Conservation (phyloP, 2,797 vertebrate genomes). For the Acanthopagrus latus region DNA sequence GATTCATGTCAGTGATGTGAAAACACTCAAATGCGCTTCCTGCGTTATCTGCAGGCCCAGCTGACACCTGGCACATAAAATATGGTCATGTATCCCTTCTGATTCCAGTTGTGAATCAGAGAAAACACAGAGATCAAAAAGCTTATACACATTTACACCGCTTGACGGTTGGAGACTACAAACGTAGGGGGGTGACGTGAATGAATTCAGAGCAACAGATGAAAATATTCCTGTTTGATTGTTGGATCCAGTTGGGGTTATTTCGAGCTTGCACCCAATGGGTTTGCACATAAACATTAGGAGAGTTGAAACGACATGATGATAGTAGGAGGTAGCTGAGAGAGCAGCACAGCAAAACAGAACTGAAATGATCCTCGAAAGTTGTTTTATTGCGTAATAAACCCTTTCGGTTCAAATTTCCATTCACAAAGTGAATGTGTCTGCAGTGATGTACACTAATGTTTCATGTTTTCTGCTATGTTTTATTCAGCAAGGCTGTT, state of each 20-base stretch:
- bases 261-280: conserved; percentile 17
- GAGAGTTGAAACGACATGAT: neutral
- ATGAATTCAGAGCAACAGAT: conserved; percentile 24
- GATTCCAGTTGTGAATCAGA: conserved; percentile 28
- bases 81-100: conserved; percentile 36
- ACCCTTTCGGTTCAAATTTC: neutral
- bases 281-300: conserved; percentile 17
- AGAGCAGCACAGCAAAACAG: neutral
- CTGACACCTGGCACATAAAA: conserved; percentile 57
- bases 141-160: conserved; percentile 13
- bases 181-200: conserved; percentile 8
- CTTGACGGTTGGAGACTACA: conserved; percentile 10
- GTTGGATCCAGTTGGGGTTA: conserved; percentile 6
- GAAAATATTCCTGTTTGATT: conserved; percentile 23
- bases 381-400: conserved; percentile 1
- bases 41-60: conserved; percentile 62
- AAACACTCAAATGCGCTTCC: conserved; percentile 55
- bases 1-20: conserved; percentile 60
- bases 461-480: conserved; percentile 3
- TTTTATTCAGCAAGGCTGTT: conserved; percentile 2
- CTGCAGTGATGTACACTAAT: conserved; percentile 12
- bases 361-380: neutral
- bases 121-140: conserved; percentile 28
- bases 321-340: conserved; percentile 8
- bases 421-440: conserved; percentile 21